Base-by-base conservation (phyloP, 1,140 invertebrate genomes). In the Drosophila tani region DNA sequence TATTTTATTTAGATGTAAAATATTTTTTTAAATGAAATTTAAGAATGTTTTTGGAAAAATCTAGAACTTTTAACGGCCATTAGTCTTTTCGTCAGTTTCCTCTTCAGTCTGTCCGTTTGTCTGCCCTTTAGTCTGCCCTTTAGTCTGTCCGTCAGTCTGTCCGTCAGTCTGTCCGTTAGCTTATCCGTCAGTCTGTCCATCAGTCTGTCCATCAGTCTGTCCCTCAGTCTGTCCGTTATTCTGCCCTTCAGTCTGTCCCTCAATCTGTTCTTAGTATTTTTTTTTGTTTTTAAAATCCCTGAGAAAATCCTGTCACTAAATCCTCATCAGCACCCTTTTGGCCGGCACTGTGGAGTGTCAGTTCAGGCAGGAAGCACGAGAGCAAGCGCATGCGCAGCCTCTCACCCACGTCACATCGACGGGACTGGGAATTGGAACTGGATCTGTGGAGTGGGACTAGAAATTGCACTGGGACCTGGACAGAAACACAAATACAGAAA, bases 351-450 rank as follows among this genome's bases (percentile, higher is more conserved):
- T 27, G 24, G 2, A 55, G 41, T 58, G 14, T 59, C 51, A 15
- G 24, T 5, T 46, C 3, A 24, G 75, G 79, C 84, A 90, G 85
- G 77, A 87, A 88, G 40, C 14, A n/a, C 6, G 40, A 41, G 51
- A 14, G 14, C 5, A 19, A 40, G 51, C 51, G 74, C 84, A 87
- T 88, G 85, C 84, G 74, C 84, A 87, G 84, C 84, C 81, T 88
- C 83, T 88, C 84, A 79, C 75, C 65, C 66, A 65, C 70, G 63
- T 41, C 35, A 49, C 63, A 73, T 63, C 50, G 81, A 74, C 79
- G 47, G 32, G 53, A 67, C 32, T 45, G 35, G 41, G 38, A 53
- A 53, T 35, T 27, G 47, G 66, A 51, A 74, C 21, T 74, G 68
- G 45, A 19, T 38, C 17, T 15, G 57, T 40, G 63, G 15, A 71